Conservation (phyloP, 1,140 invertebrate species). For the Drosophila paulistorum region DNA sequence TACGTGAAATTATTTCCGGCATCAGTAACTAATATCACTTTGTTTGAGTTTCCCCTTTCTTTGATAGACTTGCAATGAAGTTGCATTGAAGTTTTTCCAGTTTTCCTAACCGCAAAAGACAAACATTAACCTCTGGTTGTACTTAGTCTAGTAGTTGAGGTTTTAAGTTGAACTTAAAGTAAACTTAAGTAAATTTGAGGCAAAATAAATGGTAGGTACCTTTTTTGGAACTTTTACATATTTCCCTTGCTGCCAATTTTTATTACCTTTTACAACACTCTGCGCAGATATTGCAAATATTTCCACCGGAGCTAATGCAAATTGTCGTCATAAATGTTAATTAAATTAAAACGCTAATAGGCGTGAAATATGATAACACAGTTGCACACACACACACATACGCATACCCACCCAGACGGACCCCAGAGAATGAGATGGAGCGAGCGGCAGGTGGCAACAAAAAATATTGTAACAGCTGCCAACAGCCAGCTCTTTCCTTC, state of each 20-base stretch:
- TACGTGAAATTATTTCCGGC: conserved; percentile 78
- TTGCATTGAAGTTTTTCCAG: conserved; percentile 56
- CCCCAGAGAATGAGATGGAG: neutral
- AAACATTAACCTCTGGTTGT: conserved; percentile 27
- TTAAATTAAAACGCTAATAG: conserved; percentile 80
- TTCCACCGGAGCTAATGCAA: conserved; percentile 57
- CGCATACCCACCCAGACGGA: conserved; percentile 1
- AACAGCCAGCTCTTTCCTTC: conserved; percentile 21
- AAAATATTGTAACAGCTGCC: conserved; percentile 69
- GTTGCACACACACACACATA: conserved; percentile 31
- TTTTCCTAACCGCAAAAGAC: conserved; percentile 32
- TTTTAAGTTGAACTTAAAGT: conserved; percentile 14
- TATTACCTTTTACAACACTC: neutral
- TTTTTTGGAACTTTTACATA: neutral
- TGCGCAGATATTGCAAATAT: conserved; percentile 28
- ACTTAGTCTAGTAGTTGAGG: neutral
- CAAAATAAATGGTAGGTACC: neutral
- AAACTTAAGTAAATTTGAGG: conserved; percentile 11
- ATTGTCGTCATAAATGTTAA: conserved; percentile 79
- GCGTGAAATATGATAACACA: conserved; percentile 79
- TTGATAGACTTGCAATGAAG: conserved; percentile 61
- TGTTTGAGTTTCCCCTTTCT: conserved; percentile 44
- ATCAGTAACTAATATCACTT: conserved; percentile 71
- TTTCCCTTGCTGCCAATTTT: conserved; percentile 2
- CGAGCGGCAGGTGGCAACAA: conserved; percentile 35